These are phyloP conservation scores for Theocolax elegans DNA, from an alignment of 1,140 invertebrate genomes.

Conservation along the genomic window DNA sequence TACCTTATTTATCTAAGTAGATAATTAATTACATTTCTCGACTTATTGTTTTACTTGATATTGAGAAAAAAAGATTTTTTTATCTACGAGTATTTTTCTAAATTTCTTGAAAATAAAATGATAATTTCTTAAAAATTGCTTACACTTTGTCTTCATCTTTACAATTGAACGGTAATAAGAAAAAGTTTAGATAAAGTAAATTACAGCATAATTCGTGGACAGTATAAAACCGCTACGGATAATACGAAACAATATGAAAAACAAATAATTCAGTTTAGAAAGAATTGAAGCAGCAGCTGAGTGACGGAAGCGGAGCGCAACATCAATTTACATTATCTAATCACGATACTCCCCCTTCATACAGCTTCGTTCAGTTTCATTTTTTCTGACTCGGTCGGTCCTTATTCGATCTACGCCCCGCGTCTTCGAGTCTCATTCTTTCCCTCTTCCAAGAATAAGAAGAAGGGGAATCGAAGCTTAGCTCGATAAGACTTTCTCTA, in stretches of 20 bases:
- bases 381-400: slow-evolving; percentile 8
- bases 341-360: background rate
- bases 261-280: background rate
- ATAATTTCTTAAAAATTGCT: no score
- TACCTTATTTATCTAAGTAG: no score
- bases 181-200: no score
- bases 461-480: slow-evolving; percentile 54
- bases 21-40: no score
- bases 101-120: no score
- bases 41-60: no score
- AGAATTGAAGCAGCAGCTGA: background rate
- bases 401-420: slow-evolving; percentile 14
- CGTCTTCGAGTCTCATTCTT: background rate
- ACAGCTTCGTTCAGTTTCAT: background rate
- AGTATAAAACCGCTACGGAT: no score
- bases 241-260: background rate
- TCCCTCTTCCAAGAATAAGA: background rate
- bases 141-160: no score
- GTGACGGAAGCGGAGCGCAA: background rate
- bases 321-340: slow-evolving; percentile 27
- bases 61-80: no score
- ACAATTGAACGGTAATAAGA: no score
- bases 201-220: no score
- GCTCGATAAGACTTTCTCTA: slow-evolving; percentile 8
- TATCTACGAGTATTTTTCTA: no score